Conservation (phyloP, 2,797 vertebrate species). For the Glyptemys insculpta region DNA sequence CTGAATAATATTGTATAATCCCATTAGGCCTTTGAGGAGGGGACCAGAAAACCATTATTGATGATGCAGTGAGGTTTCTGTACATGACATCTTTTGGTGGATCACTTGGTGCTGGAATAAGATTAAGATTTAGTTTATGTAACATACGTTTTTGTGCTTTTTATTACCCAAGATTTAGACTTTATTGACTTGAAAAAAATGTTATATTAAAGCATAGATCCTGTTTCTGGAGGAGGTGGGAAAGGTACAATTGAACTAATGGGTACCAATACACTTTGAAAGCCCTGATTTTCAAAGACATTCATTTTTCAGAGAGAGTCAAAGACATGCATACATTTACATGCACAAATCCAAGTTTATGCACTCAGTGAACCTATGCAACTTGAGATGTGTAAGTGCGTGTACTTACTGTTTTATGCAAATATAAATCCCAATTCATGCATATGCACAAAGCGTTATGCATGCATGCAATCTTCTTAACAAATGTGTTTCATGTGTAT, state of each 20-base stretch:
- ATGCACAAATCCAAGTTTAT: neutral
- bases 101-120: constrained; percentile 89
- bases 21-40: constrained; percentile 92
- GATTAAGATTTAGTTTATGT: constrained; percentile 1
- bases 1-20: constrained; percentile 89
- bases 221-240: neutral
- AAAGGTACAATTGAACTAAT: neutral
- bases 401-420: neutral
- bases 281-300: rapidly evolving
- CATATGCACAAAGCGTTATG: neutral
- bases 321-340: neutral
- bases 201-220: neutral
- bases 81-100: constrained; percentile 89
- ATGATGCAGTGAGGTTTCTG: constrained; percentile 86
- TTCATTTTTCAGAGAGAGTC: neutral
- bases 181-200: neutral
- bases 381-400: neutral
- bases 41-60: constrained; percentile 88
- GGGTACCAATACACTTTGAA: neutral
- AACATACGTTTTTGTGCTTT: neutral
- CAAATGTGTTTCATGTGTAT: neutral
- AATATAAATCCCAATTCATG: neutral
- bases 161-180: neutral
- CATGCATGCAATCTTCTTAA: neutral
- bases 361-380: neutral